Evolutionary conservation across 2,797 vertebrate species (phyloP).

Genomic region (Salarias fasciatus): DNA sequence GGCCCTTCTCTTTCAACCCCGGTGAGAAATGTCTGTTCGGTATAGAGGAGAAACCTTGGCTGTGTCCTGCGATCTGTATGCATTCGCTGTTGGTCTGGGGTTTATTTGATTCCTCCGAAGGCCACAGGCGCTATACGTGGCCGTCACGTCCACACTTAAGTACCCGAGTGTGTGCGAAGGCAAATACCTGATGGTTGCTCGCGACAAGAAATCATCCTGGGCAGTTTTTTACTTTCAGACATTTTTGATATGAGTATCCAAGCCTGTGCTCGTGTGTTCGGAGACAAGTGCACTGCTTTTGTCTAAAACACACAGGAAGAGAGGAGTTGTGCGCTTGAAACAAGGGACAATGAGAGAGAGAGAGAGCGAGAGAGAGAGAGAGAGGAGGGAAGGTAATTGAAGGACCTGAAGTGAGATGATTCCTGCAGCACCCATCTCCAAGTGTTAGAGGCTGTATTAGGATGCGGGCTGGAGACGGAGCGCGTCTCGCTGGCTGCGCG

Average conservation of each 20-base stretch:
- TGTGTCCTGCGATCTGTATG: conserved; percentile 6
- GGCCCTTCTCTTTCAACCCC: too few species aligned
- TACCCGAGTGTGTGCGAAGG: not conserved
- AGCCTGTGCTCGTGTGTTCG: conserved; percentile 12
- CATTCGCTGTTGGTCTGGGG: conserved; percentile 16
- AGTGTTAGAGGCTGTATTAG: conserved; percentile 51
- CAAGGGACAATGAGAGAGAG: not conserved
- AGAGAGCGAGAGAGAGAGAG: not conserved
- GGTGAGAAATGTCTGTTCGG: too few species aligned
- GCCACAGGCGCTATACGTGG: conserved; percentile 16
- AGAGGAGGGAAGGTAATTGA: conserved; percentile 5
- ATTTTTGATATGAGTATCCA: conserved; percentile 23
- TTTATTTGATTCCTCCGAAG: conserved; percentile 47
- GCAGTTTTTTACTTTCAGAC: not conserved
- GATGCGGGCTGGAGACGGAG: conserved; percentile 38
- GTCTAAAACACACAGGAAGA: conserved; percentile 21
- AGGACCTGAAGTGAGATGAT: conserved; percentile 33
- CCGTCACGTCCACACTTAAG: conserved; percentile 22
- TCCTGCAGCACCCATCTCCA: conserved; percentile 21
- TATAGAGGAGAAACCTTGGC: too few species aligned
- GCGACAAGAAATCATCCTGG: not conserved
- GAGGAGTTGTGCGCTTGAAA: not conserved
- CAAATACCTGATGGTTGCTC: too few species aligned
- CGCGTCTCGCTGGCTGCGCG: conserved; percentile 31
- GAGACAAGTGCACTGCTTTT: conserved; percentile 7